A percentile compares a stretch with the other conserved stretches of the same genome.
These are phyloP conservation scores for Paratrypauchen microcephalus DNA, from an alignment of 2,797 vertebrate species.

Conservation along the genomic window DNA sequence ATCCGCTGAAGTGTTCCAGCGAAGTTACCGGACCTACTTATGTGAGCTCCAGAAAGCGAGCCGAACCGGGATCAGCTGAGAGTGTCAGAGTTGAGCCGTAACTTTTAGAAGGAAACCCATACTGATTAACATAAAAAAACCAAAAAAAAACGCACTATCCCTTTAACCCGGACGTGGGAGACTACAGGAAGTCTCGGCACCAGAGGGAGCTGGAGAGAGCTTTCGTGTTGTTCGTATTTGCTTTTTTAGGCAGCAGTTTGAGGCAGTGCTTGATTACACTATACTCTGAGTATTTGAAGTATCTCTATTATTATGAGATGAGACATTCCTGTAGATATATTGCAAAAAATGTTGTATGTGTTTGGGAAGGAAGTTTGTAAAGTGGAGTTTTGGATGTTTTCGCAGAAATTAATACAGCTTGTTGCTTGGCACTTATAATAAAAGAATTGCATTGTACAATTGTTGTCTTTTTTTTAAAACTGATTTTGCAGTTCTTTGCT, in stretches of 20 bases:
- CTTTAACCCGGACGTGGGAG: constrained; percentile 37
- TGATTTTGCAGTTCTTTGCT: not conserved
- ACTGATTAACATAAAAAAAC: no score
- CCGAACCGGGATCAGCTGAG: no score
- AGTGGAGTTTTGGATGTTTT: not conserved
- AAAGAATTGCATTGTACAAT: constrained; percentile 40
- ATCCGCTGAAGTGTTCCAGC: no score
- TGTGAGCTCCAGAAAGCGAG: no score
- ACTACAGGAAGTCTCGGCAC: constrained; percentile 41
- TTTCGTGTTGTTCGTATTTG: constrained; percentile 30
- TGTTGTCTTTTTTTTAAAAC: not conserved
- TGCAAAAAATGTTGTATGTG: constrained; percentile 12
- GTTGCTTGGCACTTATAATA: constrained; percentile 51
- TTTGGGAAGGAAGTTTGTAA: not conserved
- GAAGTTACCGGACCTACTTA: no score
- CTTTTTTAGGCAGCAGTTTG: constrained; percentile 13
- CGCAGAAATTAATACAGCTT: constrained; percentile 25
- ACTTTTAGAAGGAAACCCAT: no score
- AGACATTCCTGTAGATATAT: constrained; percentile 31
- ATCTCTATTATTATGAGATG: constrained; percentile 25
- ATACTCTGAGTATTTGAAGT: constrained; percentile 33
- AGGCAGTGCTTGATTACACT: constrained; percentile 33
- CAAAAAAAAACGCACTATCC: no score
- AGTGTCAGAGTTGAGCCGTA: no score
- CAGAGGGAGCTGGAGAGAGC: constrained; percentile 12